Evolutionary conservation across 2,888 invertebrate genomes (phyloP), one percentile per base, ranked within the genome.

Genomic region (Zaprionus bogoriensis): DNA sequence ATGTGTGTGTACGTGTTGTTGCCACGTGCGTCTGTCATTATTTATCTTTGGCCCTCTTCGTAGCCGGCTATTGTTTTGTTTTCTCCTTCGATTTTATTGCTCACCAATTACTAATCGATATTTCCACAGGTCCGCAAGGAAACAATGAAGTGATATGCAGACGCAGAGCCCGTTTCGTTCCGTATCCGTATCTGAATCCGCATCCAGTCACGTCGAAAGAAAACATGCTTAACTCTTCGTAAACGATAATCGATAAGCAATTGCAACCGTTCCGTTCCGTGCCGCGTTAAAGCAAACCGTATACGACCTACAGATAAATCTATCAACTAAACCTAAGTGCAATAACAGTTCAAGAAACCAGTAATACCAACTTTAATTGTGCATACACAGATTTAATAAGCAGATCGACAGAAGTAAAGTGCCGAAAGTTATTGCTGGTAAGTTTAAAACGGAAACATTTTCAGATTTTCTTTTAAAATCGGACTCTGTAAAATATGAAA

Each of bases 221-320:
- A 12, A 42, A 39, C 19, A 66, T 59, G 32, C 22, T 36, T 23
- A 62, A 55, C 51, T 42, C 19, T 44, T 27, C 38, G 30, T 44
- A 44, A 44, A 25, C 22, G 5, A 39, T 46, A 32, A 28, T 42
- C 27, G 30, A 27, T 55, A 55, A 63, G 48, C 61, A 65, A 67
- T 44, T 65, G 65, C 62, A 81, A 84, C 85, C 68, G 63, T 78
- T 87, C 81, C 81, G 81, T 84, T 81, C 81, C 81, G 85, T 52
- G 58, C 81, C 74, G 82, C 78, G 71, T 69, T 82, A 85, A 84
- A 60, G 67, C 72, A 82, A 65, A 65, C 42, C 64, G 87, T 87
- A 87, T 87, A 87, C 87, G 87, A 87, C 44, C 50, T 47, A 45
- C 47, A 72, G 54, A 59, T 57, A 52, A 41, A 63, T 57, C 61